These are phyloP conservation scores for Sebastes melanostomus DNA, from an alignment of 2,797 vertebrate genomes.

Conservation along the genomic window DNA sequence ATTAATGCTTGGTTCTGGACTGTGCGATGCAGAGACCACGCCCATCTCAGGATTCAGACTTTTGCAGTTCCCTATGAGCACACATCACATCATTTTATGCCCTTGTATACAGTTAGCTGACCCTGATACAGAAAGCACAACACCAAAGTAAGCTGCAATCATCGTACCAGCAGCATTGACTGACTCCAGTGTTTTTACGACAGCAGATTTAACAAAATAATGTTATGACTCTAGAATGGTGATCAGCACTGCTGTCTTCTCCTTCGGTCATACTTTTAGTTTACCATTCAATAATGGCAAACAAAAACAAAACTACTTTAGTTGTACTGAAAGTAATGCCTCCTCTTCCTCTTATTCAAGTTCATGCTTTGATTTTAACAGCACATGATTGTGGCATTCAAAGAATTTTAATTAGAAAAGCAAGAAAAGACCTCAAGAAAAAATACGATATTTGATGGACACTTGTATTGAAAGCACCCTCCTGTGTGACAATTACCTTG, in stretches of 20 bases:
- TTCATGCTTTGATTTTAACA: neutral
- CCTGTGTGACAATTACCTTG: neutral
- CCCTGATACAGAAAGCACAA: neutral
- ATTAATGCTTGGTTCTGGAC: neutral
- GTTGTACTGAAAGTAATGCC: neutral
- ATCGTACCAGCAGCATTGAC: neutral
- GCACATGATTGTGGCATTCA: neutral
- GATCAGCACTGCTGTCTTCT: neutral
- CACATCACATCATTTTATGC: neutral
- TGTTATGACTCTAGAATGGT: neutral
- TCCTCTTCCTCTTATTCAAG: neutral
- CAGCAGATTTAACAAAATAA: neutral
- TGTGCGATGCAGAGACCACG: neutral
- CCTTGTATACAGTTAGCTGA: neutral
- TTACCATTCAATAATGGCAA: neutral
- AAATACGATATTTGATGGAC: neutral
- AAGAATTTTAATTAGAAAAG: neutral
- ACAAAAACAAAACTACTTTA: neutral
- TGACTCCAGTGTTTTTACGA: neutral
- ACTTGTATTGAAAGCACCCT: neutral
- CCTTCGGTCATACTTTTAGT: neutral
- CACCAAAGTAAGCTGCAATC: neutral
- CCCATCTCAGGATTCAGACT: conserved; percentile 4
- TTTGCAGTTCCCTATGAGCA: neutral
- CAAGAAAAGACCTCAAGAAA: neutral